Evolutionary conservation across 2,888 invertebrate genomes (phyloP).

Genomic region (Rhagonycha fulva): DNA sequence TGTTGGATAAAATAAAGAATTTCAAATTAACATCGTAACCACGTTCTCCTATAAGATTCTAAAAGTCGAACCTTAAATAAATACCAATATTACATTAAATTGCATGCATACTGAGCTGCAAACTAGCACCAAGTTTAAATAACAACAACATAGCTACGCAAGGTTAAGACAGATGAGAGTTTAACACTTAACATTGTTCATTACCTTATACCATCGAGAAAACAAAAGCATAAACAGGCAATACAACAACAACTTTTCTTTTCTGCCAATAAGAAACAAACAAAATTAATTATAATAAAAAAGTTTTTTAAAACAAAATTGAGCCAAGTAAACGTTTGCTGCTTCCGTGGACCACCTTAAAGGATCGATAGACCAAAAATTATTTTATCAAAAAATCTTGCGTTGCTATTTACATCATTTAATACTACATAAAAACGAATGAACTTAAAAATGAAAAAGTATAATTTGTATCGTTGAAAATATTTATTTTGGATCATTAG

Average conservation of each 20-base stretch:
- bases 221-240: slow-evolving; percentile 2
- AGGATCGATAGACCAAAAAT: neutral
- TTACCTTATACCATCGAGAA: neutral
- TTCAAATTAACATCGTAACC: neutral
- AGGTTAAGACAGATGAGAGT: slow-evolving; percentile 5
- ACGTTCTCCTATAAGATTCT: neutral
- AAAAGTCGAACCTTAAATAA: neutral
- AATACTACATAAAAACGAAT: neutral
- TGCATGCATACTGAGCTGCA: slow-evolving; percentile 29
- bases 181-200: neutral
- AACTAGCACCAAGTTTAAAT: slow-evolving; percentile 14
- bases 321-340: neutral
- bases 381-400: slow-evolving; percentile 9
- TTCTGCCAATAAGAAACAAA: neutral
- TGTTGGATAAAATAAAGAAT: neutral
- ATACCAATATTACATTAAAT: slow-evolving; percentile 12
- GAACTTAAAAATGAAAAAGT: neutral
- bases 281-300: neutral
- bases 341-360: neutral
- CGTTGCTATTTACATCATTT: slow-evolving; percentile 16
- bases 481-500: neutral
- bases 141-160: slow-evolving; percentile 18
- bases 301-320: neutral
- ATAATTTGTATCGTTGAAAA: neutral
- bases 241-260: neutral